Percentiles rank a stretch among this genome's conserved stretches.
These are phyloP conservation scores for Tricholauxania praeusta DNA, from an alignment of 2,888 invertebrate species.

Conservation along the genomic window DNA sequence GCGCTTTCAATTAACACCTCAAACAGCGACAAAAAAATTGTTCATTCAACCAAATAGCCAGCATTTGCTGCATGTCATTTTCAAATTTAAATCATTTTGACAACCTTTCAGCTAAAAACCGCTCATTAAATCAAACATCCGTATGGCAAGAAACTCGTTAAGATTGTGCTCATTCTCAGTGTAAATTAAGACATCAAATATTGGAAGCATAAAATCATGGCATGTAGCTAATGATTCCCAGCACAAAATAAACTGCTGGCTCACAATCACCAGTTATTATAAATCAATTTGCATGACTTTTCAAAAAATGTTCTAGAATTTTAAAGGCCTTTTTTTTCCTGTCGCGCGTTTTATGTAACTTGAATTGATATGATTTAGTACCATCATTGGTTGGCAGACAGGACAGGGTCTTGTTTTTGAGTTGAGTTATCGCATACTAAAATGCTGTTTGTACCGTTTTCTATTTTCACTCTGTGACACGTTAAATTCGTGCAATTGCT, in stretches of 20 bases:
- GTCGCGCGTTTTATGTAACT: too few species aligned
- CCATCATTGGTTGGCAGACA: too few species aligned
- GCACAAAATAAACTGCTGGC: neutral
- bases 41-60: too few species aligned
- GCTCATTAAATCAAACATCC: slow-evolving; percentile 19
- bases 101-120: slow-evolving; percentile 25
- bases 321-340: too few species aligned
- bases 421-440: too few species aligned
- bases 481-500: too few species aligned
- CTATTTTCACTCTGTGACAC: too few species aligned
- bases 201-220: neutral
- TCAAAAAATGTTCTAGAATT: neutral
- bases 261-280: slow-evolving; percentile 10
- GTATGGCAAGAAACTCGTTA: neutral
- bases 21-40: neutral
- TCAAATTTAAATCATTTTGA: slow-evolving; percentile 21
- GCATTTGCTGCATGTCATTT: too few species aligned
- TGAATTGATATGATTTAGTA: too few species aligned
- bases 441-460: too few species aligned
- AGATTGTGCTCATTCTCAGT: neutral
- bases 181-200: slow-evolving; percentile 20
- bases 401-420: too few species aligned
- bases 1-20: slow-evolving; percentile 14
- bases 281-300: slow-evolving; percentile 21
- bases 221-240: neutral